These are phyloP conservation scores for Ceratotherium simum DNA, from an alignment of 2,113 vertebrate genomes.

Conservation along the genomic window DNA sequence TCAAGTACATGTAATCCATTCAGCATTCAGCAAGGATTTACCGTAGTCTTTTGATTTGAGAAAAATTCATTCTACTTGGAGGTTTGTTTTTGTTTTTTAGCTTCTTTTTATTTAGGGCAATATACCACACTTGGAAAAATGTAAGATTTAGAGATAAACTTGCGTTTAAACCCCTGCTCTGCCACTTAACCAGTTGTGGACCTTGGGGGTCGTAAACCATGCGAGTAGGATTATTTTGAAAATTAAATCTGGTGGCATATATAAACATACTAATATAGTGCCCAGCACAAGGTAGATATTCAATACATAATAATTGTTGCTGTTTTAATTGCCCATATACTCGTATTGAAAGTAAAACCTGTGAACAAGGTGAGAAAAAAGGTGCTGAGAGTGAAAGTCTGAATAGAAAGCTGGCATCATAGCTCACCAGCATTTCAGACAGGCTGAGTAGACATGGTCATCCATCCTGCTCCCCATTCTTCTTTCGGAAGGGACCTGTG, in stretches of 20 bases:
- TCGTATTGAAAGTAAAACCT: not conserved
- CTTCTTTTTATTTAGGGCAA: not conserved
- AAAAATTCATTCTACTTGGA: not conserved
- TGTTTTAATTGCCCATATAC: not conserved
- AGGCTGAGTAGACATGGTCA: accelerated
- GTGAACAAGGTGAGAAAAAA: not conserved
- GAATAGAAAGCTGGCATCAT: no score
- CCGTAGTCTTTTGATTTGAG: not conserved
- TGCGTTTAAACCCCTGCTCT: not conserved
- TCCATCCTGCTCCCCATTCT: not conserved
- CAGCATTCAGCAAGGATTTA: not conserved
- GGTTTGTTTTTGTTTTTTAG: not conserved
- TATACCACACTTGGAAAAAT: not conserved
- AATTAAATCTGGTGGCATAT: not conserved
- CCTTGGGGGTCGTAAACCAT: not conserved
- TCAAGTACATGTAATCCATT: not conserved
- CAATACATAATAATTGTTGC: not conserved
- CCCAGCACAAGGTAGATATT: not conserved
- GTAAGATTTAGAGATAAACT: not conserved
- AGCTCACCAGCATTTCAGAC: not conserved
- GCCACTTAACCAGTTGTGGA: not conserved
- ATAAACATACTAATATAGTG: not conserved
- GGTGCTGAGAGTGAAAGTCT: not conserved
- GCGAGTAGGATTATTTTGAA: not conserved
- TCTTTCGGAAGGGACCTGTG: not conserved